Conservation (phyloP, 2,113 vertebrate genomes). For the Dasypus novemcinctus region DNA sequence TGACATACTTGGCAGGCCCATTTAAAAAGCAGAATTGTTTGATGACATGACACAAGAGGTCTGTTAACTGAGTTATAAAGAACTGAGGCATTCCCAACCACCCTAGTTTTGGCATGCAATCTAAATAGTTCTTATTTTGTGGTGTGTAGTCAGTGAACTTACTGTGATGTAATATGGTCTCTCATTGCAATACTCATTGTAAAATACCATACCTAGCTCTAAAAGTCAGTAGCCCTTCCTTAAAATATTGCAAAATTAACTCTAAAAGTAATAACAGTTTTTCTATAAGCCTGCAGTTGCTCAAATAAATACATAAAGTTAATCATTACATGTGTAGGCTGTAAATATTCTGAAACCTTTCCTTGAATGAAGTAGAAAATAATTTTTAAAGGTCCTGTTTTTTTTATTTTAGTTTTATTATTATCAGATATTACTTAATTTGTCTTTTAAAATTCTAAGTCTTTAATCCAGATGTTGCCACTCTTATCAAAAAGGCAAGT, state of each 20-base stretch:
- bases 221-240: not conserved
- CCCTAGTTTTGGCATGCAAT: constrained; percentile 76
- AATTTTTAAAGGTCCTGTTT: not conserved
- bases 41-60: constrained; percentile 80
- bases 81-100: constrained; percentile 78
- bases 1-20: constrained; percentile 81
- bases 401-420: constrained; percentile 21
- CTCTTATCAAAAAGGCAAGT: constrained; percentile 10
- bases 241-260: constrained; percentile 15
- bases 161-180: constrained; percentile 61
- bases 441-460: not conserved
- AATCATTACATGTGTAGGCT: not conserved
- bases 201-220: no score
- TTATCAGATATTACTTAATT: not conserved
- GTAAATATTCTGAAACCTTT: not conserved
- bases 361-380: not conserved
- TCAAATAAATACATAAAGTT: no score
- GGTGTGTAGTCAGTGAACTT: constrained; percentile 51
- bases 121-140: constrained; percentile 65
- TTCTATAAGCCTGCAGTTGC: no score
- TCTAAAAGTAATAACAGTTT: not conserved
- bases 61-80: constrained; percentile 79
- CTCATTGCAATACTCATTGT: no score
- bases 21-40: constrained; percentile 77
- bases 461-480: constrained; percentile 42